These are phyloP conservation scores for Amyelois transitella DNA, from an alignment of 1,140 invertebrate species.

Conservation along the genomic window DNA sequence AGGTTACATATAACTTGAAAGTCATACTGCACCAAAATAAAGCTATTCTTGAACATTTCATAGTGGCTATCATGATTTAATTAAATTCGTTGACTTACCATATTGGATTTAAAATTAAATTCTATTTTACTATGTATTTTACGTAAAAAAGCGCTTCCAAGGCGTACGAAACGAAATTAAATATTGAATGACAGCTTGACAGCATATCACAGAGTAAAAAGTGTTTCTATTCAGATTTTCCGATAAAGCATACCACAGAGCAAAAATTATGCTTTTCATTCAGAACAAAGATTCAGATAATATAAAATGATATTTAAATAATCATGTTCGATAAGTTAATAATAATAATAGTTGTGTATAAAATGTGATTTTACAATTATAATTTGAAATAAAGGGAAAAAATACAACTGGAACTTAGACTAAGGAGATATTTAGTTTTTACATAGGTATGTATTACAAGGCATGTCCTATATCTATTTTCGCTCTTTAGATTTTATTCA, in stretches of 20 bases:
- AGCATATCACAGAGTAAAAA: not conserved
- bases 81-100: slow-evolving; percentile 39
- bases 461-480: too few species aligned
- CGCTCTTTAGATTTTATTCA: too few species aligned
- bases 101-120: slow-evolving; percentile 50
- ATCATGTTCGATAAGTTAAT: too few species aligned
- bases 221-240: not conserved
- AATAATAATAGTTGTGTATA: too few species aligned
- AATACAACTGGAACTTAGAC: too few species aligned
- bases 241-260: not conserved
- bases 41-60: not conserved
- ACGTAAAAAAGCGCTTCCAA: slow-evolving; percentile 58
- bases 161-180: slow-evolving; percentile 63
- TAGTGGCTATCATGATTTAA: not conserved
- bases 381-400: too few species aligned
- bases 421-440: too few species aligned
- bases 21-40: slow-evolving; percentile 9
- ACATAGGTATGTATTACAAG: too few species aligned
- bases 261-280: too few species aligned
- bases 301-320: too few species aligned
- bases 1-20: slow-evolving; percentile 58
- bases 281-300: too few species aligned
- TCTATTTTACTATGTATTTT: slow-evolving; percentile 56
- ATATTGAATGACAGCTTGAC: slow-evolving; percentile 56
- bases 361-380: too few species aligned